Evolutionary conservation across 2,888 invertebrate genomes (phyloP).

Genomic region (Dasysyrphus tricinctus): DNA sequence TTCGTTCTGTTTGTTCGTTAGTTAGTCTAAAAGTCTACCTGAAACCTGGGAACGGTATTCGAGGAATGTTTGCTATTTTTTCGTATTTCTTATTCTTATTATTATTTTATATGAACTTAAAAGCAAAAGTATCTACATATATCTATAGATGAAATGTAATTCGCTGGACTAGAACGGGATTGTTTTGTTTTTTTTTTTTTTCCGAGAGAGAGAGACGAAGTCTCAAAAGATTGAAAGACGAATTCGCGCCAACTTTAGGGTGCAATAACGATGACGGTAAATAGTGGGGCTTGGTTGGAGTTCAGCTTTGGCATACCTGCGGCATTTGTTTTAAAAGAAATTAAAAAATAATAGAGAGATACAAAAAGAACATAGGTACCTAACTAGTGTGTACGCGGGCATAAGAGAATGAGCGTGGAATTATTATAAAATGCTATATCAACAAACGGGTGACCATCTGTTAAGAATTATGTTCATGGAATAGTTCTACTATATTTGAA

Average conservation of each 20-base stretch:
- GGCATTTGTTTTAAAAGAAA: slow-evolving; percentile 74
- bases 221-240: slow-evolving; percentile 12
- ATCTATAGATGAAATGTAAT: slow-evolving; percentile 70
- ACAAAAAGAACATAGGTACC: slow-evolving; percentile 39
- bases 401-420: slow-evolving; percentile 48
- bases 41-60: slow-evolving; percentile 68
- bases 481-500: background rate
- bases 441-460: slow-evolving; percentile 6
- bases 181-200: slow-evolving; percentile 20
- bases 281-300: background rate
- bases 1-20: slow-evolving; percentile 17
- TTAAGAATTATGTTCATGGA: background rate
- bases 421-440: slow-evolving; percentile 37
- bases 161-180: slow-evolving; percentile 74
- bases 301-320: slow-evolving; percentile 62
- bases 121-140: slow-evolving; percentile 61
- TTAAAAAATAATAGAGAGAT: slow-evolving; percentile 72
- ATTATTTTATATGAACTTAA: slow-evolving; percentile 64
- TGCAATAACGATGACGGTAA: background rate
- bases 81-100: slow-evolving; percentile 66
- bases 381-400: slow-evolving; percentile 4
- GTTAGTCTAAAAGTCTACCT: slow-evolving; percentile 53
- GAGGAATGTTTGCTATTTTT: slow-evolving; percentile 69
- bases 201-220: background rate
- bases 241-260: slow-evolving; percentile 16